phyloP scores from a whole-genome alignment of 2,113 vertebrate species.

The Tetrax tetrax region DNA sequence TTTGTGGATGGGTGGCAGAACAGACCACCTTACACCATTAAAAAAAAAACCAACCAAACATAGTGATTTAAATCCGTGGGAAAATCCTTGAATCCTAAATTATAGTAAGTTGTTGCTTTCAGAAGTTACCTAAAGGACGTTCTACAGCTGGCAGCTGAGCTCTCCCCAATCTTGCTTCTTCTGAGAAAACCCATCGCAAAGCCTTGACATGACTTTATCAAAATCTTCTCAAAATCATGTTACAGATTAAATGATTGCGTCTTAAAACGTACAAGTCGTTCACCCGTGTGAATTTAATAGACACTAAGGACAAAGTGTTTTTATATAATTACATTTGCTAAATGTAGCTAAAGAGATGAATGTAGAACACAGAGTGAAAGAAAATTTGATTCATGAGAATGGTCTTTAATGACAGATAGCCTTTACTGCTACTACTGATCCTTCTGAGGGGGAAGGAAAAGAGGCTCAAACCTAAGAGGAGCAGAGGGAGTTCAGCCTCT shows the following conservation, averaged over 20 bases:
- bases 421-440: not conserved
- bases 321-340: not conserved
- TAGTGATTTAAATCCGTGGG: not conserved
- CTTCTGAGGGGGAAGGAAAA: not conserved
- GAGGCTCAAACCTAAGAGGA: not conserved
- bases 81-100: not conserved
- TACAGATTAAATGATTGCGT: not conserved
- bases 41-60: not conserved
- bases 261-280: not conserved
- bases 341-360: constrained; percentile 4
- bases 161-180: not conserved
- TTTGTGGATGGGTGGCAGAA: not conserved
- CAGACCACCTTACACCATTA: not conserved
- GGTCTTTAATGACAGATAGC: not conserved
- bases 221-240: not conserved
- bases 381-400: not conserved
- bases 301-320: not conserved
- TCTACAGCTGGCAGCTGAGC: not conserved
- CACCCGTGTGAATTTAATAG: not conserved
- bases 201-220: not conserved
- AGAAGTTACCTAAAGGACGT: not conserved
- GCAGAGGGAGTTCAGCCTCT: not conserved
- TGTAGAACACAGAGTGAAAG: not conserved
- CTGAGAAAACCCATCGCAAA: not conserved
- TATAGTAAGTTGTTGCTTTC: not conserved